phyloP scores from a whole-genome alignment of 2,113 vertebrate species.

The Piprites chloris region DNA sequence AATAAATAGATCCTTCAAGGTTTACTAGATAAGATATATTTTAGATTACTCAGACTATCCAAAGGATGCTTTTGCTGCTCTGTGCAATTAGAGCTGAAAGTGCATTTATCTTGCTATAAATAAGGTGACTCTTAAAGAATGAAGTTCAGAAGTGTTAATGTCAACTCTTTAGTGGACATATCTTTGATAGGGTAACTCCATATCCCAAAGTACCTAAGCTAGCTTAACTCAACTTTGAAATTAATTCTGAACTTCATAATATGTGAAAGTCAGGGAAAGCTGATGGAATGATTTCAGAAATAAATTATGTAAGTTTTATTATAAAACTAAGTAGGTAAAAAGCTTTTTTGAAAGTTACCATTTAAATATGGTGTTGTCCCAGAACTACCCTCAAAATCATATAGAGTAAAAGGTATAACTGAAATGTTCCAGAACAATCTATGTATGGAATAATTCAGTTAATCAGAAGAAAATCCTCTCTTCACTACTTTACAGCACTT shows the following conservation, averaged over 20 bases:
- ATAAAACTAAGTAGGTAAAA: not conserved
- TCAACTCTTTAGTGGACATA: not conserved
- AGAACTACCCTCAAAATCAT: not conserved
- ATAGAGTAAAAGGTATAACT: not conserved
- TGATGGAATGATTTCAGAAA: not conserved
- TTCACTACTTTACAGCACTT: not conserved
- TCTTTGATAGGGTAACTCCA: not conserved
- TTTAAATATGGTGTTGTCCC: not conserved
- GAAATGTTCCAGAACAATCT: not conserved
- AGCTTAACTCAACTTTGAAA: not conserved
- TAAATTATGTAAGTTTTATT: not conserved
- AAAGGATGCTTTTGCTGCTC: not conserved
- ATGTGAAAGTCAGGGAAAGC: not conserved
- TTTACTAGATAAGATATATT: not conserved
- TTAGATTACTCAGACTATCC: not conserved
- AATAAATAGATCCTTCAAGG: constrained; percentile 19
- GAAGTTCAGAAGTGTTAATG: constrained; percentile 39
- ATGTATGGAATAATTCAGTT: not conserved
- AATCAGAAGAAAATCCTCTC: not conserved
- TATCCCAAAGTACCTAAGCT: not conserved
- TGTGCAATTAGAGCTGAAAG: constrained; percentile 29
- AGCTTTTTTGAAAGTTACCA: not conserved
- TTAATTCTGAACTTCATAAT: not conserved
- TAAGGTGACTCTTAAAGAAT: constrained; percentile 42
- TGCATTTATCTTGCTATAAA: constrained; percentile 32